phyloP scores from a whole-genome alignment of 2,797 vertebrate species.

The Neosilurus mollespiculum region DNA sequence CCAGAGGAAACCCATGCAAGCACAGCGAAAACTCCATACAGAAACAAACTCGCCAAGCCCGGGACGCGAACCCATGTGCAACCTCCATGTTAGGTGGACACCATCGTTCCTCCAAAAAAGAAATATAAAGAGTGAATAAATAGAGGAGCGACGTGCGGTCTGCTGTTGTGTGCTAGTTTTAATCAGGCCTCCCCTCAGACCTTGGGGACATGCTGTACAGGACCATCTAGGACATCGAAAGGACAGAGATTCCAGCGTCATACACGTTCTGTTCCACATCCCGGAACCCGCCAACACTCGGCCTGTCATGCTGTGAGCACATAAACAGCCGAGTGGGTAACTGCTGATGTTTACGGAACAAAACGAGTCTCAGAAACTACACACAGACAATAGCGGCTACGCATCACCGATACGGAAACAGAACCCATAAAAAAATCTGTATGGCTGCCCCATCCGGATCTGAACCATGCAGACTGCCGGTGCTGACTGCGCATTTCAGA shows the following conservation, averaged over 20 bases:
- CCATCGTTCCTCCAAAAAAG: no score
- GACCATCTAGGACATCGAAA: not conserved
- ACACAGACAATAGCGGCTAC: not conserved
- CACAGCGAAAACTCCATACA: no score
- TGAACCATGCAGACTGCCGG: conserved; percentile 13
- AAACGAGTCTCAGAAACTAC: not conserved
- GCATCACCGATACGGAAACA: not conserved
- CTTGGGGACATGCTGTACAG: not conserved
- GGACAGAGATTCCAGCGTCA: not conserved
- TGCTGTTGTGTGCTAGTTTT: not conserved
- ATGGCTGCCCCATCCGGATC: conserved; percentile 32
- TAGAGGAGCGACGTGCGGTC: not conserved
- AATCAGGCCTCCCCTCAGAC: not conserved
- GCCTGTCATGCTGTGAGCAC: not conserved
- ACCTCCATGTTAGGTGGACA: no score
- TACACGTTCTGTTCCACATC: not conserved
- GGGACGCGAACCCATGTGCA: no score
- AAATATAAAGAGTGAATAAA: no score
- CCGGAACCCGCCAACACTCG: conserved; percentile 11
- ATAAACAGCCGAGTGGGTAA: not conserved
- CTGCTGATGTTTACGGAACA: not conserved
- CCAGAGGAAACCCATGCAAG: no score
- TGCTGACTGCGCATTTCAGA: conserved; percentile 43
- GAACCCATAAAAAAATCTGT: conserved; percentile 17
- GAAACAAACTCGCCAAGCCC: no score